Percentiles rank a stretch among this genome's conserved stretches.
Conservation (phyloP, 2,113 vertebrate genomes). For the Lepus europaeus region DNA sequence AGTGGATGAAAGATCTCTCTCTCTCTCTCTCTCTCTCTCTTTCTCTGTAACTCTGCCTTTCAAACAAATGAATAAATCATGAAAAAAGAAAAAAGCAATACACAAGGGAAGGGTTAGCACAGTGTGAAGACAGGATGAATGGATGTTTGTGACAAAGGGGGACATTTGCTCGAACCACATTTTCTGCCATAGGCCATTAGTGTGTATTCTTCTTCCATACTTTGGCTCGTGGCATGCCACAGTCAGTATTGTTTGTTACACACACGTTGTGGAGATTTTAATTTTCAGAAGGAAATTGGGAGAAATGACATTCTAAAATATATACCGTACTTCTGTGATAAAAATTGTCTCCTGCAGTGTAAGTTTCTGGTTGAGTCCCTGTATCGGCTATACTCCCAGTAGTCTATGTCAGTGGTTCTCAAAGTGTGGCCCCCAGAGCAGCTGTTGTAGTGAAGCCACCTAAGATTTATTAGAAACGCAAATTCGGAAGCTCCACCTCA, state of each 20-base stretch:
- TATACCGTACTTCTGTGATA: neutral
- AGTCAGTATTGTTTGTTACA: conserved; percentile 46
- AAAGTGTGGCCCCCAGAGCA: neutral
- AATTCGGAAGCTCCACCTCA: neutral
- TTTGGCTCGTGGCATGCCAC: conserved; percentile 46
- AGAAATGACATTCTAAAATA: neutral
- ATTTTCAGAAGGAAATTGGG: conserved; percentile 61
- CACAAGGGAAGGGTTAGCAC: neutral
- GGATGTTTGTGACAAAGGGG: conserved; percentile 57
- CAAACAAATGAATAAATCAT: too few relatives aligned
- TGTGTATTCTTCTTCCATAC: conserved; percentile 33
- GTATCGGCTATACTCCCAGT: neutral
- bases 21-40: too few relatives aligned
- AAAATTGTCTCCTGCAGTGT: neutral
- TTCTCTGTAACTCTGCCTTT: too few relatives aligned
- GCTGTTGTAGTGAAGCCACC: neutral
- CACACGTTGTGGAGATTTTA: neutral
- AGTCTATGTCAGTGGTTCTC: conserved; percentile 21
- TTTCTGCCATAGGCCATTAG: conserved; percentile 48
- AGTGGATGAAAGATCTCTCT: too few relatives aligned
- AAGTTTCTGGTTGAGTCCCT: neutral
- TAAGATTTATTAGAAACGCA: conserved; percentile 1
- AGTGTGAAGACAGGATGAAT: conserved; percentile 46
- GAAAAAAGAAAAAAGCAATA: neutral
- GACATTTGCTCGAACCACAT: conserved; percentile 69